Evolutionary conservation across 1,140 invertebrate species (phyloP).

Genomic region (Venustaconcha ellipsiformis): DNA sequence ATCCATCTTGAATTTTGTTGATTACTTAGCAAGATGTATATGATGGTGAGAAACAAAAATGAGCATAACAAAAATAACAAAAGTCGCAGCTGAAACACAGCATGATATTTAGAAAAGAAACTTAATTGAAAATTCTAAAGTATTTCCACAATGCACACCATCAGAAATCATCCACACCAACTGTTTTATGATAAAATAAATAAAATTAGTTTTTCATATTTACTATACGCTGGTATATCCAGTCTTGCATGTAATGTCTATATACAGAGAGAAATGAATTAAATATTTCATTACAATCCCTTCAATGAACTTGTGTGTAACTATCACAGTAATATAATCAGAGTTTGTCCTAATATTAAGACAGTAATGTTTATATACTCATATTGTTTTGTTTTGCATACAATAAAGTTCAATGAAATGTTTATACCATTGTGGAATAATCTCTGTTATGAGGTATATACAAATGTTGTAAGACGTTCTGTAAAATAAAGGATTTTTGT

Average conservation of each 20-base stretch:
- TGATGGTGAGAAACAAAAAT: constrained; percentile 17
- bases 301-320: too few relatives aligned
- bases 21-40: constrained; percentile 20
- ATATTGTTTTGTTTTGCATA: too few relatives aligned
- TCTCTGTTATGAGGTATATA: too few relatives aligned
- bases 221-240: constrained; percentile 17
- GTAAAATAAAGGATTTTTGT: too few relatives aligned
- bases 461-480: too few relatives aligned
- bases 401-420: too few relatives aligned
- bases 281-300: not conserved
- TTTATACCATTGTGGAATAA: too few relatives aligned
- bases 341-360: too few relatives aligned
- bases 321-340: too few relatives aligned
- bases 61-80: constrained; percentile 19
- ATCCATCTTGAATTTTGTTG: constrained; percentile 28
- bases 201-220: constrained; percentile 12
- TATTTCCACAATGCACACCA: constrained; percentile 11
- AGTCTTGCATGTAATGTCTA: constrained; percentile 14
- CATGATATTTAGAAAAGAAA: constrained; percentile 22
- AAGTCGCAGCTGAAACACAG: constrained; percentile 20
- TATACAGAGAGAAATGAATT: not conserved
- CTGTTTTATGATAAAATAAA: constrained; percentile 25
- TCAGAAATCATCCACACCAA: constrained; percentile 21
- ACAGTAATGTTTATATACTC: too few relatives aligned
- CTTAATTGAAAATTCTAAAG: constrained; percentile 12